These are phyloP conservation scores for Erpetoichthys calabaricus DNA, from an alignment of 2,797 vertebrate species.

Conservation along the genomic window DNA sequence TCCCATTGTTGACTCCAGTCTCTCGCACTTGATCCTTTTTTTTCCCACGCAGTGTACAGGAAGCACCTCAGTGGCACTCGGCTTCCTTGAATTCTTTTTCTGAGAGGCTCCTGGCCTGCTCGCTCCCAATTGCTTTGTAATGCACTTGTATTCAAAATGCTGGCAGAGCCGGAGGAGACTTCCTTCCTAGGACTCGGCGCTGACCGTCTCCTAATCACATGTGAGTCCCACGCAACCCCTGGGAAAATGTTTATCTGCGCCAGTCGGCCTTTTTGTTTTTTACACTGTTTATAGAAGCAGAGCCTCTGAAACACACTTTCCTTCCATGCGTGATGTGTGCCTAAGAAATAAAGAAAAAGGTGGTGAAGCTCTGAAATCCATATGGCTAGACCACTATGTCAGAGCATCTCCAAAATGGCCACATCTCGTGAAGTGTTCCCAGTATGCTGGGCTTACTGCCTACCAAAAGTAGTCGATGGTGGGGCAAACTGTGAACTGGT, in stretches of 20 bases:
- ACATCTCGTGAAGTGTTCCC: too few relatives aligned
- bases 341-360: too few relatives aligned
- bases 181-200: constrained; percentile 49
- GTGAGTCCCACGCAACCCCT: constrained; percentile 27
- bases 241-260: constrained; percentile 29
- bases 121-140: constrained; percentile 46
- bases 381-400: too few relatives aligned
- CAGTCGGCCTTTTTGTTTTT: constrained; percentile 29
- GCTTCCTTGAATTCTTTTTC: constrained; percentile 63
- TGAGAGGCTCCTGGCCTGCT: constrained; percentile 36
- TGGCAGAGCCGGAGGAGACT: constrained; percentile 37
- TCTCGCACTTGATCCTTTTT: constrained; percentile 49
- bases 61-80: constrained; percentile 54
- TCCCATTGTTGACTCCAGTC: constrained; percentile 53
- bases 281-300: constrained; percentile 25
- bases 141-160: constrained; percentile 28
- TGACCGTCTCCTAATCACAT: constrained; percentile 25
- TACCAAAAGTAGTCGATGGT: too few relatives aligned
- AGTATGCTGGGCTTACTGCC: too few relatives aligned
- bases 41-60: constrained; percentile 65
- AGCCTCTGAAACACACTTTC: too few relatives aligned
- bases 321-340: too few relatives aligned
- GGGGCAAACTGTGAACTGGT: too few relatives aligned
- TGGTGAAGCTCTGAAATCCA: too few relatives aligned
- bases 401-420: too few relatives aligned